Percentiles rank a stretch among this genome's conserved stretches.
These are phyloP conservation scores for Rhizomys pruinosus DNA, from an alignment of 2,113 vertebrate genomes.

Conservation along the genomic window DNA sequence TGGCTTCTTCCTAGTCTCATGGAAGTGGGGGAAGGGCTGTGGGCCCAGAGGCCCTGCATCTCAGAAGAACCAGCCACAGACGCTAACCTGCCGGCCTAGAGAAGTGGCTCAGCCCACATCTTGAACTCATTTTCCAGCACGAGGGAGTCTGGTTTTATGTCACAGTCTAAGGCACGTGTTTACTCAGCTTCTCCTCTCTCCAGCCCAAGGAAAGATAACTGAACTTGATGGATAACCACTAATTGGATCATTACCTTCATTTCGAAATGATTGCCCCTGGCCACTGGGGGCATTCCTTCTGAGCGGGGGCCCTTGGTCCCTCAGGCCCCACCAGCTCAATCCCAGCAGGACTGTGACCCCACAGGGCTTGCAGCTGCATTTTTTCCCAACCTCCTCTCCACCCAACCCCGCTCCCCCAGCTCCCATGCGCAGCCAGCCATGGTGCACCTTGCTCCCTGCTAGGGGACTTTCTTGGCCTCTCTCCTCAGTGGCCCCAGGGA, in stretches of 20 bases:
- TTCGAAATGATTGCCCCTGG: conserved; percentile 77
- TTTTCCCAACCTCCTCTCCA: neutral
- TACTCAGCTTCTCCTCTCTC: conserved; percentile 79
- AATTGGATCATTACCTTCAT: conserved; percentile 84
- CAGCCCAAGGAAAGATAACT: conserved; percentile 81
- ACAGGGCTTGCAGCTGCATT: conserved; percentile 56
- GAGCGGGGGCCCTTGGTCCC: neutral
- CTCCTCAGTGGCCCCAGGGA: neutral
- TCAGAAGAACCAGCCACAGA: neutral
- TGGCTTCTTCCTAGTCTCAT: neutral
- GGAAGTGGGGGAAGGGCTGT: neutral
- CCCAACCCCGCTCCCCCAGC: neutral
- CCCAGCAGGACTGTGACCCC: conserved; percentile 34
- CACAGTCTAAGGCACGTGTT: conserved; percentile 78
- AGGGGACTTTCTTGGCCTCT: neutral
- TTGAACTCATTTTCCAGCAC: conserved; percentile 81
- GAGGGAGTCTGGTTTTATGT: conserved; percentile 78
- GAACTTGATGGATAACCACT: conserved; percentile 84
- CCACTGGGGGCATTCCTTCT: conserved; percentile 67
- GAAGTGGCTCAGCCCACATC: conserved; percentile 65
- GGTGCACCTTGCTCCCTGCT: neutral
- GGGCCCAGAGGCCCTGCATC: neutral
- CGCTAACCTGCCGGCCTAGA: conserved; percentile 28
- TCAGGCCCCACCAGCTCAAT: neutral
- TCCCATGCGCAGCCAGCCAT: neutral